Percentiles rank a stretch among this genome's conserved stretches.
Evolutionary conservation across 2,888 invertebrate genomes (phyloP).

Genomic region (Drosophila borborema): DNA sequence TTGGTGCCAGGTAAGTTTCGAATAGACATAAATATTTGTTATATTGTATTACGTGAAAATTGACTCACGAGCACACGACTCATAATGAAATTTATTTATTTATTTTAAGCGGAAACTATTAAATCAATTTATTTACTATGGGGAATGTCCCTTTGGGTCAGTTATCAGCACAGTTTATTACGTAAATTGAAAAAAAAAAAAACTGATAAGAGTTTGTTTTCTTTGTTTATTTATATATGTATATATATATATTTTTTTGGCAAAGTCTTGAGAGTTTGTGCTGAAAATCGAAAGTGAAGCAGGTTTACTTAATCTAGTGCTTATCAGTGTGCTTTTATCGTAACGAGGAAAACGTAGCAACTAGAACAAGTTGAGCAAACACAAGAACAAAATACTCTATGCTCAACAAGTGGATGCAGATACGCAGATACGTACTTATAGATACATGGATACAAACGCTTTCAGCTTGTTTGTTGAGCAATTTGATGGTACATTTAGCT

Average conservation of each 20-base stretch:
- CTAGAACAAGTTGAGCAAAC: slow-evolving; percentile 49
- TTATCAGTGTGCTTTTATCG: slow-evolving; percentile 54
- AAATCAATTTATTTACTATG: slow-evolving; percentile 4
- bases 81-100: slow-evolving; percentile 25
- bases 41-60: slow-evolving; percentile 29
- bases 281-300: slow-evolving; percentile 59
- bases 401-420: slow-evolving; percentile 42
- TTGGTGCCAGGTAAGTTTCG: slow-evolving; percentile 92
- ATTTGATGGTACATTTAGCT: slow-evolving; percentile 58
- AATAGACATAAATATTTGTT: slow-evolving; percentile 10
- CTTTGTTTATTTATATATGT: background rate
- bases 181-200: slow-evolving; percentile 31
- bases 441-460: slow-evolving; percentile 30
- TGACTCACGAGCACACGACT: slow-evolving; percentile 39
- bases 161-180: slow-evolving; percentile 28
- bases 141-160: background rate
- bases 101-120: slow-evolving; percentile 24
- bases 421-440: slow-evolving; percentile 24
- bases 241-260: slow-evolving; percentile 18
- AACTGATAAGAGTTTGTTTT: slow-evolving; percentile 40
- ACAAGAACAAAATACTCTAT: slow-evolving; percentile 15
- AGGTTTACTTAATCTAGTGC: slow-evolving; percentile 28
- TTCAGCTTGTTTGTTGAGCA: slow-evolving; percentile 66
- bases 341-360: slow-evolving; percentile 27
- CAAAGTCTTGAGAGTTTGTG: slow-evolving; percentile 25